Base-by-base conservation (phyloP, 2,797 vertebrate genomes). In the Sparidentex hasta region DNA sequence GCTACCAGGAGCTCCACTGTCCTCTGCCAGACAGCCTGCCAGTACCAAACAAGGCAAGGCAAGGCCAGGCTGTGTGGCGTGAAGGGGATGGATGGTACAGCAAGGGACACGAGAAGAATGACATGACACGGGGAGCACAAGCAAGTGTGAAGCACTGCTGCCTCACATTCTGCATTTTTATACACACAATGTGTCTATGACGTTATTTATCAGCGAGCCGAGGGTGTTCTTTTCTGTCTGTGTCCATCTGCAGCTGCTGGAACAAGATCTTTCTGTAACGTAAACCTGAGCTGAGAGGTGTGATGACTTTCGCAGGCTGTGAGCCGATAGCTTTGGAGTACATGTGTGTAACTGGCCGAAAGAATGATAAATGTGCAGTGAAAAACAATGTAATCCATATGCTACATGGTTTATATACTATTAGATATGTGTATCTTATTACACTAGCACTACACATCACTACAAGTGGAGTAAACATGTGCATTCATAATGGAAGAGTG, bases 11-110 rank as follows among this genome's bases (percentile, higher is more conserved):
- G 86, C 88, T 87, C 81, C 83, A 54, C 89, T 77, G 86, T 89
- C 84, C 87, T 87, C 85, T 90, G 88, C 89, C 90, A 91, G 87
- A 90, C 88, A 76, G 61, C 72, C 68, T 82, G 83, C 91, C 85
- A 92, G 91, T 78, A 94, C 95, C 95, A 95, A 96, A 95, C 94
- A 96, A 94, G 94, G 94, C 94, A 96, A 94, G 94, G 94, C 89
- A 93, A 94, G 81, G 84, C 85, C 84, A 33, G 71, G 80, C 81
- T 78, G 17, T 76, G 71, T 46, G 62, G 83, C 46, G 11, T 67
- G 77, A 81, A 87, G 76, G 77, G 59, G 61, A 83, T 48, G 73
- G 76, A 86, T 74, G 77, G 82, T 64, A 66, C 65, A 27, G 65
- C 29, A 17, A 61, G 20, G 61, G 81, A 79, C 72, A 76, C 33